Conservation (phyloP, 2,797 vertebrate genomes). For the Hydrocynus forskahlii region DNA sequence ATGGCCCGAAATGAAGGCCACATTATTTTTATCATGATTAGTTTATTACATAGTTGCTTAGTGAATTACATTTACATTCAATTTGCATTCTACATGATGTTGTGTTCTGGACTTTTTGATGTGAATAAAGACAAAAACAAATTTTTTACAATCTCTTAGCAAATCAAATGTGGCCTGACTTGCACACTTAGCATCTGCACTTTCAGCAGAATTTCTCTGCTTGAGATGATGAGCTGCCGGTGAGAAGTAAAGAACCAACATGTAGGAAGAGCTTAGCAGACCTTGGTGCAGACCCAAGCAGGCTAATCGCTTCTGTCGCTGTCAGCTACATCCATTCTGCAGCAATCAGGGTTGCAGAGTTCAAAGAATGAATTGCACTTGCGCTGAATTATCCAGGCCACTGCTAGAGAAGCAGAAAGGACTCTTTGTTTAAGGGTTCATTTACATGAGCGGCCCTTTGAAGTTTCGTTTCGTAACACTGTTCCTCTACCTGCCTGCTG, state of each 20-base stretch:
- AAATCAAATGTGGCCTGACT: too few relatives aligned
- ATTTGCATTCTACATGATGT: too few relatives aligned
- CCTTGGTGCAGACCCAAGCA: not conserved
- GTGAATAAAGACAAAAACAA: too few relatives aligned
- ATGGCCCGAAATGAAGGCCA: too few relatives aligned
- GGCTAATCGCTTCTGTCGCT: not conserved
- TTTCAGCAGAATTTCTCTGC: not conserved
- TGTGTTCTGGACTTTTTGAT: too few relatives aligned
- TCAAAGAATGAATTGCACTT: slow-evolving; percentile 2
- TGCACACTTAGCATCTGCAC: too few relatives aligned
- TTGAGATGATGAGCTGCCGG: not conserved
- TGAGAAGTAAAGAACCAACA: not conserved
- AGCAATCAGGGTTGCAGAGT: slow-evolving; percentile 13
- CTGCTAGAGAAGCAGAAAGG: not conserved
- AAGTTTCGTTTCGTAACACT: not conserved
- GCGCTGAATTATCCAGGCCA: slow-evolving; percentile 4
- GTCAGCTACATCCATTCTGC: slow-evolving; percentile 8
- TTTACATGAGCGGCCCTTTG: slow-evolving; percentile 18
- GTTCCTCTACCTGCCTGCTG: not conserved
- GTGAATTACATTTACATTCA: too few relatives aligned
- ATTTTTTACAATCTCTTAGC: too few relatives aligned
- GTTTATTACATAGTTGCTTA: too few relatives aligned
- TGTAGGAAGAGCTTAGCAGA: not conserved
- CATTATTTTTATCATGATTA: too few relatives aligned
- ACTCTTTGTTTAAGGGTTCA: slow-evolving; percentile 22